phyloP scores from a whole-genome alignment of 2,797 vertebrate species.

The Kryptolebias ocellatus region DNA sequence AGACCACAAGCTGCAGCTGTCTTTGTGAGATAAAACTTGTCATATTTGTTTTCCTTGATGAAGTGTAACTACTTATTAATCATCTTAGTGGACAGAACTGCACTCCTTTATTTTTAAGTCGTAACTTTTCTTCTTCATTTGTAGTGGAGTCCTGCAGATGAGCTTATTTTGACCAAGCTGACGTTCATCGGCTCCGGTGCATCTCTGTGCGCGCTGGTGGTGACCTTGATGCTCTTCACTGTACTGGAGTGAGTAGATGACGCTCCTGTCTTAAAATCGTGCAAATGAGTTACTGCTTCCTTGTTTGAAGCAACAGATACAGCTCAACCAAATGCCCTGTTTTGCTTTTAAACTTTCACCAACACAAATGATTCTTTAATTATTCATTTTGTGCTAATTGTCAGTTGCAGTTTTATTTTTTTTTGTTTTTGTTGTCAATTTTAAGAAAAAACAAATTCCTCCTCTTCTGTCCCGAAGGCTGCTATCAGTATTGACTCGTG shows the following conservation, averaged over 20 bases:
- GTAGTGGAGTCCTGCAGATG: slow-evolving; percentile 82
- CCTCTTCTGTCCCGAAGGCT: slow-evolving; percentile 40
- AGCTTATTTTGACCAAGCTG: slow-evolving; percentile 83
- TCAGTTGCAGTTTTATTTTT: too few species aligned
- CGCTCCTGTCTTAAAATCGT: slow-evolving; percentile 6
- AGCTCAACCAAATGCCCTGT: background rate
- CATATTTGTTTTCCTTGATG: background rate
- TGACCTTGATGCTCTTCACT: slow-evolving; percentile 87
- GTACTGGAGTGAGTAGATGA: slow-evolving; percentile 84
- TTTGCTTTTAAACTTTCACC: background rate
- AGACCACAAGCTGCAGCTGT: too few species aligned
- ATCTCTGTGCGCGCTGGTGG: slow-evolving; percentile 84
- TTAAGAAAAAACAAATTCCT: background rate
- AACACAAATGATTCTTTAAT: background rate
- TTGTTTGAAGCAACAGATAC: background rate
- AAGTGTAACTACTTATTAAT: background rate
- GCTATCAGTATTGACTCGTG: slow-evolving; percentile 72
- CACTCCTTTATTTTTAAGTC: background rate
- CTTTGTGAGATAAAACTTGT: too few species aligned
- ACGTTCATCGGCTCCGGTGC: slow-evolving; percentile 86
- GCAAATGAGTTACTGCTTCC: slow-evolving; percentile 10
- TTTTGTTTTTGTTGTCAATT: background rate
- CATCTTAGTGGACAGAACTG: background rate
- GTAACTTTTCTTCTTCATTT: slow-evolving; percentile 22
- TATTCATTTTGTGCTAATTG: too few species aligned